These are phyloP conservation scores for Eupelmus urozonus DNA, from an alignment of 2,888 invertebrate genomes.

Conservation along the genomic window DNA sequence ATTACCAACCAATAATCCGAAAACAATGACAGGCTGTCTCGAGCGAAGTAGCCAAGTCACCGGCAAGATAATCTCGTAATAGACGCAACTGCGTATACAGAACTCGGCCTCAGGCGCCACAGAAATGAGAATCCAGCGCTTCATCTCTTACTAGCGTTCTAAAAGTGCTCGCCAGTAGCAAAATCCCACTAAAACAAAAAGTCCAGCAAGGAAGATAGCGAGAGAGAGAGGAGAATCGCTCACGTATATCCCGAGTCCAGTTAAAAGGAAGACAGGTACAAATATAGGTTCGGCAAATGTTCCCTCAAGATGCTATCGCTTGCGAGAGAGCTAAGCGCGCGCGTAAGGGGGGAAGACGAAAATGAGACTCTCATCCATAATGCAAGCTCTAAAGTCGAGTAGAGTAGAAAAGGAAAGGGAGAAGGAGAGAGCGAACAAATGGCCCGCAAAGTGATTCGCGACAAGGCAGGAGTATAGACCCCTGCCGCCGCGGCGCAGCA, in stretches of 20 bases:
- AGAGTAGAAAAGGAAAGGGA: background rate
- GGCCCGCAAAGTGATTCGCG: conserved; percentile 56
- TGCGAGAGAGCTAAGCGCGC: conserved; percentile 2
- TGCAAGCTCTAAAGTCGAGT: conserved; percentile 40
- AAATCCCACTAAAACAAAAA: conserved; percentile 29
- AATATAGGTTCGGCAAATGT: conserved; percentile 56
- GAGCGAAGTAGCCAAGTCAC: conserved; percentile 31
- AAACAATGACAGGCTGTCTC: conserved; percentile 16
- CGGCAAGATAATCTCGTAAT: conserved; percentile 40
- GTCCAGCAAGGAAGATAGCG: conserved; percentile 12
- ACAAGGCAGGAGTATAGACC: conserved; percentile 22
- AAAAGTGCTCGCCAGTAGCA: background rate
- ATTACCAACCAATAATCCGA: background rate
- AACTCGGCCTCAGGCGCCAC: background rate
- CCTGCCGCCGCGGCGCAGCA: background rate
- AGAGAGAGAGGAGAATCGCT: conserved; percentile 4
- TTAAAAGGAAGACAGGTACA: conserved; percentile 54
- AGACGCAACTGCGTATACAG: background rate
- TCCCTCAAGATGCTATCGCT: conserved; percentile 34
- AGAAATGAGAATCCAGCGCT: conserved; percentile 1
- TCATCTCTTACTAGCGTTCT: background rate
- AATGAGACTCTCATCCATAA: conserved; percentile 56
- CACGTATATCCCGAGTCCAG: conserved; percentile 39
- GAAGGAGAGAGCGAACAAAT: conserved; percentile 39
- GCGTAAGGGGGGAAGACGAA: conserved; percentile 17